Evolutionary conservation across 1,140 invertebrate genomes (phyloP).

Genomic region (Pseudachorutes palmiensis): DNA sequence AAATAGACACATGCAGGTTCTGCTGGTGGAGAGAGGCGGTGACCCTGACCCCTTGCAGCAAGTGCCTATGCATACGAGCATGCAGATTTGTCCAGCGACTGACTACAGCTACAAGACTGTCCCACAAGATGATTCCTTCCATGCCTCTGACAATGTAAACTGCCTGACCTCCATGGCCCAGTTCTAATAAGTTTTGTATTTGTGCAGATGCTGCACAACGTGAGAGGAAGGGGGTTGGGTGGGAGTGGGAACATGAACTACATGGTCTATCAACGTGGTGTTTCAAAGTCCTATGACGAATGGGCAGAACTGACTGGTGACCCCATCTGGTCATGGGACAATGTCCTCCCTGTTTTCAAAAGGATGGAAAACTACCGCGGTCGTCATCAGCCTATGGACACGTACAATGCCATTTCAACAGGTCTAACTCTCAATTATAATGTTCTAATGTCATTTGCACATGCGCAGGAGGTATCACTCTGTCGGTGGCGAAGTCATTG

Average conservation of each 20-base stretch:
- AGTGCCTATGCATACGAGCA: background rate
- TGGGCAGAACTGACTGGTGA: constrained; percentile 58
- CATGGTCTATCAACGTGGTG: constrained; percentile 80
- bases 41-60: constrained; percentile 2
- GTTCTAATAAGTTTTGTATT: background rate
- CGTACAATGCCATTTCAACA: background rate
- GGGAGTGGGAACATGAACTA: constrained; percentile 73
- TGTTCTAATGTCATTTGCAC: background rate
- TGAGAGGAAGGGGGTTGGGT: background rate
- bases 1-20: background rate
- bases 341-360: constrained; percentile 48
- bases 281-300: constrained; percentile 70
- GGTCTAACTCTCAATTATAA: background rate
- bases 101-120: background rate
- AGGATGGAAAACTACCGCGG: constrained; percentile 42
- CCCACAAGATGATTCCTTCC: background rate
- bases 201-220: background rate
- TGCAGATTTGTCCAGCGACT: background rate
- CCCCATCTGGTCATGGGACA: constrained; percentile 55
- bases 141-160: background rate
- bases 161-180: background rate
- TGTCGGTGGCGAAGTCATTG: background rate
- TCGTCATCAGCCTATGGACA: constrained; percentile 4
- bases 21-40: background rate
- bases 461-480: background rate